Base-by-base conservation (phyloP, 2,888 invertebrate genomes). In the Chloroclysta siterata region DNA sequence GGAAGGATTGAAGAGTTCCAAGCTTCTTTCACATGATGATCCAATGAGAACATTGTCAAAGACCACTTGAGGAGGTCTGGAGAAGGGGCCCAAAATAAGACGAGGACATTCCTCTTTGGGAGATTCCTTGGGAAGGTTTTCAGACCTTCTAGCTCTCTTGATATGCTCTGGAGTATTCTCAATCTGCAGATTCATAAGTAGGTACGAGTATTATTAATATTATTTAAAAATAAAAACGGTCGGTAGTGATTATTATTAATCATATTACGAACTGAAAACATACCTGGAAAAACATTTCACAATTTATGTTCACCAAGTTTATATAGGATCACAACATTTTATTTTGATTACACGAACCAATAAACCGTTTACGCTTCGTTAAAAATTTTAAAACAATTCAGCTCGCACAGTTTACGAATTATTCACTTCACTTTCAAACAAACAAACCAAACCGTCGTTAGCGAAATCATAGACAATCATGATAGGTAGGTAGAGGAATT, bases 11-110 rank as follows among this genome's bases (percentile, higher is more conserved):
- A 89, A 84, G 13, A 96, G 85, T 72, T 94, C 90, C 63, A 96
- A 82, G 54, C 87, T 84, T 69, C 94, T 93, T 60, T 89, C 91
- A 60, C 93, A 94, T 11, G 90, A 85, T 48, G 93, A 88, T 14
- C 95, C 94, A 60, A 95, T 87, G 6, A 92, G 85, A 60, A 96
- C 94, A 89, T 95, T 93, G 68, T 95, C 95, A 76, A 96, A 96
- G n/a, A 94, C 90, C 15, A 96, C 93, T 87, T 94, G 95, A 3
- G 96, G 94, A 72, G 94, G 94, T 60, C 93, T 87, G n/a, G 94
- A 93, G 84, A 96, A 96, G 1, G 96, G 95, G 11, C 95, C 95
- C 73, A 96, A 88, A 50, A 94, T 82, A 13, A 96, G 90, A 50
- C 91, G 83, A 36, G 93, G 90, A 22, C 86, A 81, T 80, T 94